Percentiles rank a stretch among this genome's conserved stretches.
These are phyloP conservation scores for Drosophila formosana DNA, from an alignment of 2,888 invertebrate genomes.

Conservation along the genomic window DNA sequence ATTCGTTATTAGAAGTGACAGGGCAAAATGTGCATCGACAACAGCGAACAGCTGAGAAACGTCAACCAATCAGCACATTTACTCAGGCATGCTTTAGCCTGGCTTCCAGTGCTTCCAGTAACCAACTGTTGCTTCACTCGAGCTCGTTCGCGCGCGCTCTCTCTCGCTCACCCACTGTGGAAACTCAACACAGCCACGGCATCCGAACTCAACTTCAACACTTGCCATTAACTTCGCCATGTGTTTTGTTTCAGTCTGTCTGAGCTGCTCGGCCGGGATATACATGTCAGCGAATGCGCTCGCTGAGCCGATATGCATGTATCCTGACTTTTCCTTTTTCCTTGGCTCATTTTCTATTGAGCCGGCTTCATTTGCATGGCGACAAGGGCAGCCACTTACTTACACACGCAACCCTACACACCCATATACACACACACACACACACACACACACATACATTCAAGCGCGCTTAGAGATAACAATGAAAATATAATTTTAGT, in stretches of 20 bases:
- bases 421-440: constrained; percentile 10
- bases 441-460: constrained; percentile 17
- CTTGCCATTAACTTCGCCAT: background rate
- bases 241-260: background rate
- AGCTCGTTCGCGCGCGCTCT: background rate
- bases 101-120: constrained; percentile 11
- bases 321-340: background rate
- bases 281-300: background rate
- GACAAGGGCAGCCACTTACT: constrained; percentile 10
- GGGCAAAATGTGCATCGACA: background rate
- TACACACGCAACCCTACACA: constrained; percentile 18
- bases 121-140: constrained; percentile 18
- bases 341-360: constrained; percentile 7
- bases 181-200: constrained; percentile 10
- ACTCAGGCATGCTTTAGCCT: background rate
- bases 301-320: background rate
- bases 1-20: background rate
- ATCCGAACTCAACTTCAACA: constrained; percentile 10
- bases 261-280: background rate
- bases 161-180: background rate
- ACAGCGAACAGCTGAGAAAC: constrained; percentile 2
- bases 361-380: constrained; percentile 46
- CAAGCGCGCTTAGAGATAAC: constrained; percentile 47
- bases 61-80: background rate
- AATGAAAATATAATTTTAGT: constrained; percentile 76